phyloP scores from a whole-genome alignment of 2,797 vertebrate species.

The Syndactyla subalaris region DNA sequence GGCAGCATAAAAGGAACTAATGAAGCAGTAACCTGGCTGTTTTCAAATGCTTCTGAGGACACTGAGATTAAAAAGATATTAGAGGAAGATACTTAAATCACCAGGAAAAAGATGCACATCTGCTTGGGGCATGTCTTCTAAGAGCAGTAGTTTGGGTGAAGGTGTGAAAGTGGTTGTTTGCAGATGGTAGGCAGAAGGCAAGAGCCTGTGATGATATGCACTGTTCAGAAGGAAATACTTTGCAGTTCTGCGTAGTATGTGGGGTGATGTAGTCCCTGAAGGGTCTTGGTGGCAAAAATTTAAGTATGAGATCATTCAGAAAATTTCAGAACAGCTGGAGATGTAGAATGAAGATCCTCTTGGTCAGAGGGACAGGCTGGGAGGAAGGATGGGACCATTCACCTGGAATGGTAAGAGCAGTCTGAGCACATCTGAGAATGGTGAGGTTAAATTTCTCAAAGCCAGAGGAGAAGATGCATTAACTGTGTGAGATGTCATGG shows the following conservation, averaged over 20 bases:
- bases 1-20: neutral
- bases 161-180: neutral
- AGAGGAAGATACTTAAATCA: neutral
- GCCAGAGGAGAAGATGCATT: neutral
- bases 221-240: neutral
- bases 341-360: neutral
- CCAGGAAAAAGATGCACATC: neutral
- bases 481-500: neutral
- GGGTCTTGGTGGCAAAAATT: neutral
- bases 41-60: neutral
- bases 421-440: neutral
- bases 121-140: neutral
- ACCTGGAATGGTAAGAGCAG: neutral
- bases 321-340: neutral
- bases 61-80: neutral
- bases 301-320: neutral
- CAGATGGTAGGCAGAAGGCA: neutral
- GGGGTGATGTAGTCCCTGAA: neutral
- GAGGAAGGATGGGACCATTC: neutral
- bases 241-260: neutral
- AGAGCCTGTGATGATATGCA: neutral
- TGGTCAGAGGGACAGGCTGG: neutral
- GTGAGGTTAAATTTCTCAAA: neutral
- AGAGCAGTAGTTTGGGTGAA: neutral
- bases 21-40: neutral